Evolutionary conservation across 2,797 vertebrate species (phyloP).

Genomic region (Enteromius fasciolatus): DNA sequence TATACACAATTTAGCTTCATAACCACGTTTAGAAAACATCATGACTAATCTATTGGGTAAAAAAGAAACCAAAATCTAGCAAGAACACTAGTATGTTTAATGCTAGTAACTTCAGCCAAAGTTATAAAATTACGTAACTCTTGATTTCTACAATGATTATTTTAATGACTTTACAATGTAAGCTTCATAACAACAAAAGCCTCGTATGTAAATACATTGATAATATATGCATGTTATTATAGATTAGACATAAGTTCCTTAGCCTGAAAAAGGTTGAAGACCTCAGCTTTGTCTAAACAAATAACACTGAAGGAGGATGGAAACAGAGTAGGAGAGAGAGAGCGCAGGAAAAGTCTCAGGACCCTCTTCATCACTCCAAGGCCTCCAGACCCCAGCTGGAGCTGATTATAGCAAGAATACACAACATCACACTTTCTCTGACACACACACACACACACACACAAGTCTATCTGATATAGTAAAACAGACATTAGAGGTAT

Average conservation of each 20-base stretch:
- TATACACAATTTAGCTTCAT: neutral
- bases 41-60: neutral
- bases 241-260: neutral
- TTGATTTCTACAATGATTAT: neutral
- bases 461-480: neutral
- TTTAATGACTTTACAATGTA: neutral
- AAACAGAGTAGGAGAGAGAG: constrained; percentile 17
- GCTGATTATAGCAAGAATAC: constrained; percentile 67
- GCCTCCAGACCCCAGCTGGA: constrained; percentile 81
- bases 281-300: constrained; percentile 43
- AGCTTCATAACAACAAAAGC: neutral
- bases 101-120: neutral
- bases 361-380: constrained; percentile 75
- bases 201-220: neutral
- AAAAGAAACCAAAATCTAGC: neutral
- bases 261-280: constrained; percentile 33
- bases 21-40: neutral
- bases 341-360: constrained; percentile 62
- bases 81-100: neutral
- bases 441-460: constrained; percentile 29
- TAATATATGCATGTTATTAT: neutral
- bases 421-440: constrained; percentile 54
- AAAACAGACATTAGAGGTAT: neutral
- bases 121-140: neutral
- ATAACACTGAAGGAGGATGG: constrained; percentile 20